Evolutionary conservation across 2,113 vertebrate species (phyloP).

Genomic region (Cathartes aura): DNA sequence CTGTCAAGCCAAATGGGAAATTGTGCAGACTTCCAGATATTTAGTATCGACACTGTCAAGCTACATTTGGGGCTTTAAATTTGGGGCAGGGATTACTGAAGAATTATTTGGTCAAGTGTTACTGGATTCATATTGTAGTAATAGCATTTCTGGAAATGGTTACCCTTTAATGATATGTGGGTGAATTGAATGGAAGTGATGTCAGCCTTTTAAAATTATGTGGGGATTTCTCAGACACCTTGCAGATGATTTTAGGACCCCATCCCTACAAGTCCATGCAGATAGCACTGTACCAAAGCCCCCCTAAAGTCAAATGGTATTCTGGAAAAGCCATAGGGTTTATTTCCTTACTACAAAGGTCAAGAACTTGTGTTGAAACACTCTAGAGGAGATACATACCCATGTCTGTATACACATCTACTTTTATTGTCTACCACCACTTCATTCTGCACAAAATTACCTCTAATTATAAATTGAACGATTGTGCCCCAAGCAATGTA

Average conservation of each 20-base stretch:
- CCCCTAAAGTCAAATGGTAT: not conserved
- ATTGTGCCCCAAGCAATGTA: not conserved
- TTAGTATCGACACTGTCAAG: not conserved
- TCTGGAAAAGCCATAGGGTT: not conserved
- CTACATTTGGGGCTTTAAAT: not conserved
- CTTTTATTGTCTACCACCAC: not conserved
- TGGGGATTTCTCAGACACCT: not conserved
- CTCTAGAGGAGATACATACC: not conserved
- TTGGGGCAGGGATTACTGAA: not conserved
- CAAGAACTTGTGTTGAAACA: not conserved
- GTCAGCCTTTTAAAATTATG: not conserved
- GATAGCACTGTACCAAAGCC: not conserved
- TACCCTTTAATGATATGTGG: not conserved
- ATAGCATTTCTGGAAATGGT: not conserved
- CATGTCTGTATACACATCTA: not conserved
- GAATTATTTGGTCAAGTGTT: not conserved
- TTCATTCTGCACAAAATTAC: not conserved
- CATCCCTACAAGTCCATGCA: not conserved
- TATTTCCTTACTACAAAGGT: not conserved
- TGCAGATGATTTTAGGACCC: not conserved
- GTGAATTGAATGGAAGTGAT: not conserved
- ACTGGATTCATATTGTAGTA: not conserved
- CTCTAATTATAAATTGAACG: not conserved
- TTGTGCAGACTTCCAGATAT: not conserved
- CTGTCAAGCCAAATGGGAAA: not conserved